Evolutionary conservation across 2,888 invertebrate genomes (phyloP).

Genomic region (Agriotes lineatus): DNA sequence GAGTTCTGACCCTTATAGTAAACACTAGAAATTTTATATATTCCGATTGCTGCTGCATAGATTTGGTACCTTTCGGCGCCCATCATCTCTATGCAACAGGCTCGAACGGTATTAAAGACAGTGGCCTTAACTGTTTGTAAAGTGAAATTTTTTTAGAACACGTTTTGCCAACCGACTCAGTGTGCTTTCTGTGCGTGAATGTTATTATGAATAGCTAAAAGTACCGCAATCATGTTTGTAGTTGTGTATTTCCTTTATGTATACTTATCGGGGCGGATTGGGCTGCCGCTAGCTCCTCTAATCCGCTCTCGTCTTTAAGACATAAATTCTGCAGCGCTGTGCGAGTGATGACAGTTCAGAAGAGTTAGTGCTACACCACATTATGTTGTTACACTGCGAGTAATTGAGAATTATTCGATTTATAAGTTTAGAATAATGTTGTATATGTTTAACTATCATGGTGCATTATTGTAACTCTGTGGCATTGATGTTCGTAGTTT

Average conservation of each 20-base stretch:
- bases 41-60: no score
- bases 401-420: constrained; percentile 51
- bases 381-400: constrained; percentile 38
- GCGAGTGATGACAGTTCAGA: constrained; percentile 9
- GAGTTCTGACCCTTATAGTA: no score
- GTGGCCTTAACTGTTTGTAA: constrained; percentile 34
- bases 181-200: constrained; percentile 32
- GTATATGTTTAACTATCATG: constrained; percentile 41
- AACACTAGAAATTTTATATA: no score
- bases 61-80: no score
- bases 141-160: background rate
- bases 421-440: constrained; percentile 44
- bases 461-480: constrained; percentile 50
- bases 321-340: constrained; percentile 25
- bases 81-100: no score
- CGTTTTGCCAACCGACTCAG: background rate
- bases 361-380: no score
- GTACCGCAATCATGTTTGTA: constrained; percentile 37
- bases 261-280: constrained; percentile 14
- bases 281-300: background rate
- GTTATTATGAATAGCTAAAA: constrained; percentile 16
- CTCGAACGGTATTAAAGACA: no score
- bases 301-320: constrained; percentile 30
- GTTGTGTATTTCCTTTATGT: constrained; percentile 11
- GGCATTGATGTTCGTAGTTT: constrained; percentile 47